A percentile compares a stretch with the other conserved stretches of the same genome.
Evolutionary conservation across 1,140 invertebrate species (phyloP).

Genomic region (Drosophila pruinosa): DNA sequence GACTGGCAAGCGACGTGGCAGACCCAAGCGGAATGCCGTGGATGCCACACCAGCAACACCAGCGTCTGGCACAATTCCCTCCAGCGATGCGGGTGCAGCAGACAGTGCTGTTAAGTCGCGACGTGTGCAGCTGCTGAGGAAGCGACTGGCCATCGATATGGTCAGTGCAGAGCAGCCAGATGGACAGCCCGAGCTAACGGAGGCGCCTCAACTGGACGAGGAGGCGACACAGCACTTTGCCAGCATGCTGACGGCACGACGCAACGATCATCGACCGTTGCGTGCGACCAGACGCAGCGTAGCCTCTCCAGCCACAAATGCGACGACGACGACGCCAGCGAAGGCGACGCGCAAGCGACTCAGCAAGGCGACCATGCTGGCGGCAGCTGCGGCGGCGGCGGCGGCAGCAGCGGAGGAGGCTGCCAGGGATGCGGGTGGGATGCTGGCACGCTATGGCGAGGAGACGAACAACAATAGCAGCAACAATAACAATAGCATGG

Average conservation of each 20-base stretch:
- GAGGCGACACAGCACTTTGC: background rate
- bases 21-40: slow-evolving; percentile 54
- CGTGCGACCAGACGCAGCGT: slow-evolving; percentile 54
- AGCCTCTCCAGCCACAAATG: slow-evolving; percentile 26
- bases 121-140: slow-evolving; percentile 71
- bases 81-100: background rate
- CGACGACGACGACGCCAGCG: slow-evolving; percentile 32
- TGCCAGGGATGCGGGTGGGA: background rate
- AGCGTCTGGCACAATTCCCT: too few relatives aligned
- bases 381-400: slow-evolving; percentile 1
- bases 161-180: slow-evolving; percentile 57
- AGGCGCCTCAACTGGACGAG: background rate
- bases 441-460: background rate
- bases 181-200: too few relatives aligned
- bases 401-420: slow-evolving; percentile 16
- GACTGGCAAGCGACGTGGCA: slow-evolving; percentile 58
- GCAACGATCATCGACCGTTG: slow-evolving; percentile 48
- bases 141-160: slow-evolving; percentile 79
- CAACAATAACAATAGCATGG: slow-evolving; percentile 23
- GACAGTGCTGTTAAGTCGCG: slow-evolving; percentile 59
- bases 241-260: background rate
- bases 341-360: slow-evolving; percentile 58
- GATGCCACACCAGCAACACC: slow-evolving; percentile 29
- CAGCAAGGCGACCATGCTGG: slow-evolving; percentile 42
- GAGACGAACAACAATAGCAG: slow-evolving; percentile 37